Percentiles rank a stretch among this genome's conserved stretches.
Conservation (phyloP, 1,140 invertebrate genomes). For the Hylyphantes graminicola region DNA sequence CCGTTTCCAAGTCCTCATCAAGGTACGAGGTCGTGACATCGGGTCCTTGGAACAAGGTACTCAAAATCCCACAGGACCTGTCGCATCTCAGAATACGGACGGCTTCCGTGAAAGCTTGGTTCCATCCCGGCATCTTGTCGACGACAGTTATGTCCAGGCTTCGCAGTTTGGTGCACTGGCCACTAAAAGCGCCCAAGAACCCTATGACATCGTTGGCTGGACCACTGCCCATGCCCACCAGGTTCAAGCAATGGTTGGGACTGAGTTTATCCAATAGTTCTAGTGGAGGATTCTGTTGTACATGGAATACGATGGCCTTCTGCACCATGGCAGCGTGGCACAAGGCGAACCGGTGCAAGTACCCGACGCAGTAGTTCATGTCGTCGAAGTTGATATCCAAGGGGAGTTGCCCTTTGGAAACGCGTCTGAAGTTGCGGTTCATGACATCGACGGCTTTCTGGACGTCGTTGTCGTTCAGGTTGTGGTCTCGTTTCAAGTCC, state of each 20-base stretch:
- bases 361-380: neutral
- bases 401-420: neutral
- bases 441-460: too few relatives aligned
- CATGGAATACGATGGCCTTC: neutral
- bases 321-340: neutral
- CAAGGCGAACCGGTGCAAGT: neutral
- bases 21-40: neutral
- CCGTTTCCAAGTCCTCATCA: neutral
- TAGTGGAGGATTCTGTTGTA: neutral
- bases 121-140: slow-evolving; percentile 9
- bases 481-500: too few relatives aligned
- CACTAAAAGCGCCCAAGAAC: neutral
- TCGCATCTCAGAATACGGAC: neutral
- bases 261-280: neutral
- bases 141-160: slow-evolving; percentile 1
- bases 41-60: neutral
- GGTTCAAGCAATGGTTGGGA: neutral
- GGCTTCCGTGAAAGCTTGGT: neutral
- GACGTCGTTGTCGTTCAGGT: too few relatives aligned
- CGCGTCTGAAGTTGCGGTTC: neutral
- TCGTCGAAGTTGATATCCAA: neutral
- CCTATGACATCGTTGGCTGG: slow-evolving; percentile 17
- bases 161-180: neutral
- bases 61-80: neutral
- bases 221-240: slow-evolving; percentile 8